These are phyloP conservation scores for Lindbergichthys nudifrons DNA, from an alignment of 2,797 vertebrate species.

Conservation along the genomic window DNA sequence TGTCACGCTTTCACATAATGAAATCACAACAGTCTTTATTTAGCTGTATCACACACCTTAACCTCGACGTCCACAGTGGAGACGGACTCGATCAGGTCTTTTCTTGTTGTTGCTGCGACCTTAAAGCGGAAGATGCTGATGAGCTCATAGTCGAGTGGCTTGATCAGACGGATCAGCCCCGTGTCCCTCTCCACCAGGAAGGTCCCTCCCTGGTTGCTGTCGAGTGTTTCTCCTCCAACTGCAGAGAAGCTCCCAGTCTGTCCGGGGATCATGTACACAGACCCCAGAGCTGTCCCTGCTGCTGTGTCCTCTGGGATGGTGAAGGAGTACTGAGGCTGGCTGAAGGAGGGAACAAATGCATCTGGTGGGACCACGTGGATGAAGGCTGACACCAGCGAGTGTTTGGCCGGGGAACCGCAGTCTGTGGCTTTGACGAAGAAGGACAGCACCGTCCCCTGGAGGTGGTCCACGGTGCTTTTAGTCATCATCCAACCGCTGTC, in stretches of 20 bases:
- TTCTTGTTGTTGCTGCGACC: constrained; percentile 85
- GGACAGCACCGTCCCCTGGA: constrained; percentile 93
- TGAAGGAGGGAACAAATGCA: constrained; percentile 92
- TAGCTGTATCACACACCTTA: constrained; percentile 80
- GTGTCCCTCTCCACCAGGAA: constrained; percentile 93
- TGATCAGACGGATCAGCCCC: constrained; percentile 90
- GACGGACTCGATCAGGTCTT: constrained; percentile 86
- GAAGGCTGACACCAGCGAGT: constrained; percentile 92
- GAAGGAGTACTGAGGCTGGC: constrained; percentile 96
- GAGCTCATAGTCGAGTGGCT: constrained; percentile 92
- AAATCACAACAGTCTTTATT: background rate
- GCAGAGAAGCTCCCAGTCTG: constrained; percentile 85
- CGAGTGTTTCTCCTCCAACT: constrained; percentile 88
- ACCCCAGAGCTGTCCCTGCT: constrained; percentile 91
- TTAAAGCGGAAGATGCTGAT: constrained; percentile 93
- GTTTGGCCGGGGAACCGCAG: constrained; percentile 90
- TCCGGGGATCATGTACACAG: constrained; percentile 89
- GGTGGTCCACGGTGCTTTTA: constrained; percentile 91
- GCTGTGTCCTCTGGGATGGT: constrained; percentile 93
- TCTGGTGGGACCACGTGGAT: constrained; percentile 94
- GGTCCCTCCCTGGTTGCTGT: constrained; percentile 91
- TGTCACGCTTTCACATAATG: no score
- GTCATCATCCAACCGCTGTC: constrained; percentile 94
- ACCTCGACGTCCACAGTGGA: constrained; percentile 93
- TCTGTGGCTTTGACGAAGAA: constrained; percentile 97